These are phyloP conservation scores for Arvicola amphibius DNA, from an alignment of 2,797 vertebrate species.

Conservation along the genomic window DNA sequence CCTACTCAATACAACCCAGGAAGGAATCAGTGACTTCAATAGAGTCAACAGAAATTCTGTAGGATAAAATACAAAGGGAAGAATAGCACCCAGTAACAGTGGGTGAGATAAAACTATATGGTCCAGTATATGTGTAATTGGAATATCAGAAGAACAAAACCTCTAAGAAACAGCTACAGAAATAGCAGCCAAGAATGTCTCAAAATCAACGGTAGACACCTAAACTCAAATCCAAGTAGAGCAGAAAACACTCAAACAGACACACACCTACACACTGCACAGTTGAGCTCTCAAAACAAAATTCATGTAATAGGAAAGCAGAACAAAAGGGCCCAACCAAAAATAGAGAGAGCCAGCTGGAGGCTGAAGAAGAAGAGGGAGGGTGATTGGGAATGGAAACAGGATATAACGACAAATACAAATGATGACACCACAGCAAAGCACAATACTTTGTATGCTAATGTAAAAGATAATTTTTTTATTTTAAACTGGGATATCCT, in stretches of 20 bases:
- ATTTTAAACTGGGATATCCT: not conserved
- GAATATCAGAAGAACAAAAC: not conserved
- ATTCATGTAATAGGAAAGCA: not conserved
- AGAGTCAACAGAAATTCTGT: not conserved
- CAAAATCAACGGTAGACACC: not conserved
- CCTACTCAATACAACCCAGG: not conserved
- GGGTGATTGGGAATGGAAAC: not conserved
- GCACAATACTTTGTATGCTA: not conserved
- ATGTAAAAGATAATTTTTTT: not conserved
- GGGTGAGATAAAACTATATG: not conserved
- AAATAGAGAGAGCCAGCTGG: not conserved
- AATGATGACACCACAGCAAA: accelerated
- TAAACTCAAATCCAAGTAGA: not conserved
- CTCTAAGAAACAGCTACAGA: not conserved
- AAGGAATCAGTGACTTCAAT: not conserved
- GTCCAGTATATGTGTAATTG: not conserved
- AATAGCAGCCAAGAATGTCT: not conserved
- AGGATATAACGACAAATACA: not conserved
- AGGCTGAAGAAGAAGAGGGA: not conserved
- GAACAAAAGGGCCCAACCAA: not conserved
- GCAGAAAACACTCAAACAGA: not conserved
- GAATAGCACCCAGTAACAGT: not conserved
- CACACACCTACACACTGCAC: not conserved
- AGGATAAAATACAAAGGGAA: not conserved
- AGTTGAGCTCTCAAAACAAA: not conserved